A percentile compares a stretch with the other conserved stretches of the same genome.
Conservation (phyloP, 2,797 vertebrate genomes). For the Malurus leucopterus region DNA sequence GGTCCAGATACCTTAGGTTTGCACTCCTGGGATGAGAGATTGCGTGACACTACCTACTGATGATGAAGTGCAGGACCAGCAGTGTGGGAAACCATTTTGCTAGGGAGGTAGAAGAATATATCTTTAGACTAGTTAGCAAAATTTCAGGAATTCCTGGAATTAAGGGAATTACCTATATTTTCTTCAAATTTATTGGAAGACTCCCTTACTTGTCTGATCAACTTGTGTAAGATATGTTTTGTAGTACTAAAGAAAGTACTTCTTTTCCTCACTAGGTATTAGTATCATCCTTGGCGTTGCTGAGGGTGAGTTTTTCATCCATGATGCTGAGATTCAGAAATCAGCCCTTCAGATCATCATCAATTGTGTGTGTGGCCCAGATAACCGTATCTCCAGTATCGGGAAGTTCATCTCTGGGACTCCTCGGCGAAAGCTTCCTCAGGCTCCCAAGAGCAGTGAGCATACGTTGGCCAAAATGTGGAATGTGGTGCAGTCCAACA, state of each 20-base stretch:
- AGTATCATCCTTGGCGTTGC: slow-evolving; percentile 96
- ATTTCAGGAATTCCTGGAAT: background rate
- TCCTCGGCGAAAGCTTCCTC: slow-evolving; percentile 89
- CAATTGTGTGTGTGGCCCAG: slow-evolving; percentile 95
- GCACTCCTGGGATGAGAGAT: background rate
- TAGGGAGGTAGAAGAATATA: background rate
- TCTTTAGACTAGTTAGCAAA: background rate
- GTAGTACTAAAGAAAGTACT: background rate
- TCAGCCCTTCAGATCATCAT: slow-evolving; percentile 97
- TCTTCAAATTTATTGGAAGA: background rate
- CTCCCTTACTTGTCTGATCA: background rate
- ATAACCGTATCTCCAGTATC: slow-evolving; percentile 94
- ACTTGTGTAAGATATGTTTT: background rate
- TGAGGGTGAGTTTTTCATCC: slow-evolving; percentile 96
- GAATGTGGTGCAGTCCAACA: slow-evolving; percentile 98
- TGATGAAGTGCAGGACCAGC: background rate
- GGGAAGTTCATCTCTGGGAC: slow-evolving; percentile 95
- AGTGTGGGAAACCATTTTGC: background rate
- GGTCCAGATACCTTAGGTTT: background rate
- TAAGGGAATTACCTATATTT: background rate
- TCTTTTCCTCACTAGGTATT: slow-evolving; percentile 79
- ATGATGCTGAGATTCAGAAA: slow-evolving; percentile 98
- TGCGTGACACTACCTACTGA: background rate
- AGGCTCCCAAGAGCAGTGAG: slow-evolving; percentile 87
- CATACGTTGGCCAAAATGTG: slow-evolving; percentile 96